phyloP scores from a whole-genome alignment of 1,140 invertebrate genomes.

The Drosophila ercepeae region DNA sequence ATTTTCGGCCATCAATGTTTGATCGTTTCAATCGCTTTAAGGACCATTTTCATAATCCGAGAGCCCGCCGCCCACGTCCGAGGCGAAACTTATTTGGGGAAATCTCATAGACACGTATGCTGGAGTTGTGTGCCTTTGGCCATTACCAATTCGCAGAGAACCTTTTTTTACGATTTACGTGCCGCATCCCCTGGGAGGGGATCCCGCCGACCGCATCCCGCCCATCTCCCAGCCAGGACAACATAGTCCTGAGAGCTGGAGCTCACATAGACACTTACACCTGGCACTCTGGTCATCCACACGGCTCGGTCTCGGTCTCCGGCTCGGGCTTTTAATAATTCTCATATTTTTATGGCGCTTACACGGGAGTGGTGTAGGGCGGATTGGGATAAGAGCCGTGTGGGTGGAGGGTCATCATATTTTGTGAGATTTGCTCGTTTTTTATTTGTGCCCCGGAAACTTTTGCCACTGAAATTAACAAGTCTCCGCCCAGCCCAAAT shows the following conservation, averaged over 20 bases:
- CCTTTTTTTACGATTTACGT: constrained; percentile 81
- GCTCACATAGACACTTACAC: constrained; percentile 40
- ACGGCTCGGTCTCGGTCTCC: constrained; percentile 33
- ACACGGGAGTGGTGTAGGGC: constrained; percentile 19
- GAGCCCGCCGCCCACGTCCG: constrained; percentile 5
- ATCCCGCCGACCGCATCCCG: no score
- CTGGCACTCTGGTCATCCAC: constrained; percentile 44
- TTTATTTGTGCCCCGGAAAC: constrained; percentile 40
- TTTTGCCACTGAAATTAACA: constrained; percentile 79
- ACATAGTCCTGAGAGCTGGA: not conserved
- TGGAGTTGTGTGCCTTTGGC: constrained; percentile 38
- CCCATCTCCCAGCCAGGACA: constrained; percentile 1
- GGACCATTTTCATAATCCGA: constrained; percentile 45
- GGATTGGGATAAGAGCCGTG: constrained; percentile 17
- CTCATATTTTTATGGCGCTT: constrained; percentile 75
- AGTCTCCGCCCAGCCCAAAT: constrained; percentile 34
- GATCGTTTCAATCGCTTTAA: constrained; percentile 52
- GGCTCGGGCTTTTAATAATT: constrained; percentile 71
- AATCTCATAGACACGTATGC: constrained; percentile 58
- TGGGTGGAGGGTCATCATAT: constrained; percentile 63
- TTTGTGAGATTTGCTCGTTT: constrained; percentile 62
- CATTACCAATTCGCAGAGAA: constrained; percentile 55
- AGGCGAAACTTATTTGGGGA: constrained; percentile 34
- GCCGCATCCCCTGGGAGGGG: constrained; percentile 68
- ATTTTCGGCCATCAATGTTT: constrained; percentile 51